Evolutionary conservation across 2,113 vertebrate genomes (phyloP).

Genomic region (Corydoras sp.): DNA sequence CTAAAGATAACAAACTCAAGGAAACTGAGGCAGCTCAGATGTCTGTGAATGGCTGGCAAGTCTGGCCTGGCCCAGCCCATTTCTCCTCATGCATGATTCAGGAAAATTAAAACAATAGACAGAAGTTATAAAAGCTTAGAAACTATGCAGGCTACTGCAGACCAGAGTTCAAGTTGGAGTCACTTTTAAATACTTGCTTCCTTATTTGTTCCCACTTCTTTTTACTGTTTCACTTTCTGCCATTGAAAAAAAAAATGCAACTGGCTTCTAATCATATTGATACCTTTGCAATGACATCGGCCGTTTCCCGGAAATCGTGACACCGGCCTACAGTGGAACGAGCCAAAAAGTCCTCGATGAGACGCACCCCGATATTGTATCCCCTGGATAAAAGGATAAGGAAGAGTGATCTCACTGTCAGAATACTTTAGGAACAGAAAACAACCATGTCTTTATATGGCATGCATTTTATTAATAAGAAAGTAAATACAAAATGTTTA

Average conservation of each 20-base stretch:
- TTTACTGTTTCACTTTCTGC: background rate
- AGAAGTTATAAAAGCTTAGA: slow-evolving; percentile 29
- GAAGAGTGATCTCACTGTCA: background rate
- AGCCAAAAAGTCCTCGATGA: slow-evolving; percentile 97
- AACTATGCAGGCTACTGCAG: slow-evolving; percentile 29
- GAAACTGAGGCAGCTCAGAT: slow-evolving; percentile 20
- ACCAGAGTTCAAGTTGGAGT: slow-evolving; percentile 2
- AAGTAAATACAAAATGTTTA: too few relatives aligned
- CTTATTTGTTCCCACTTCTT: slow-evolving; percentile 4
- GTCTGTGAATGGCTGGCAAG: slow-evolving; percentile 14
- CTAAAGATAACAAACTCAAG: slow-evolving; percentile 36
- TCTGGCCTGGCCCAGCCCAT: slow-evolving; percentile 20
- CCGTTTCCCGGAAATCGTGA: slow-evolving; percentile 97
- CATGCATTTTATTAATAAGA: too few relatives aligned
- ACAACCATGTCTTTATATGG: too few relatives aligned
- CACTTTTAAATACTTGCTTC: slow-evolving; percentile 1
- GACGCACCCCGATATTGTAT: slow-evolving; percentile 95
- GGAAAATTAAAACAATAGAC: slow-evolving; percentile 28
- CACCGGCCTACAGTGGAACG: slow-evolving; percentile 94
- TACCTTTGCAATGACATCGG: slow-evolving; percentile 98
- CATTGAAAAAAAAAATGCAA: background rate
- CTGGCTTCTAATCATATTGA: slow-evolving; percentile 32
- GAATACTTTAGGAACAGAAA: background rate
- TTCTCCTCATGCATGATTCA: slow-evolving; percentile 31
- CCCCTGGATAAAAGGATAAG: slow-evolving; percentile 66